These are phyloP conservation scores for Melanostoma mellinum DNA, from an alignment of 2,888 invertebrate genomes.

Conservation along the genomic window DNA sequence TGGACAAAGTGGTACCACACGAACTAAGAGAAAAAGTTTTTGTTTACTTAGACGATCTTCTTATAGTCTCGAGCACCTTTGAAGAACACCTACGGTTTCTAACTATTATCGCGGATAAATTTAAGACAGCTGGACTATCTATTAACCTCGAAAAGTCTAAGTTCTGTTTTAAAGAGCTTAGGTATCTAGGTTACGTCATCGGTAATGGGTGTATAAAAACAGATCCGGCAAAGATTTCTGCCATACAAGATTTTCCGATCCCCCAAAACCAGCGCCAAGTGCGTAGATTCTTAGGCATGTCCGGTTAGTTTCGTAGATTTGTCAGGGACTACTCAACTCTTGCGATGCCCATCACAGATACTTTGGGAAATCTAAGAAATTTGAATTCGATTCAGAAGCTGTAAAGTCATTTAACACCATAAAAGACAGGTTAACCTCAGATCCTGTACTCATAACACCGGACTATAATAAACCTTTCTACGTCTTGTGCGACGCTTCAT, in stretches of 20 bases:
- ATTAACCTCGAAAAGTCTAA: slow-evolving; percentile 30
- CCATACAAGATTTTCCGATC: background rate
- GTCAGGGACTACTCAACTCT: slow-evolving; percentile 53
- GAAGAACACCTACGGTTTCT: slow-evolving; percentile 28
- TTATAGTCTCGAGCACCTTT: slow-evolving; percentile 46
- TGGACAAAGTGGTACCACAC: too few relatives aligned
- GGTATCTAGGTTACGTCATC: slow-evolving; percentile 1
- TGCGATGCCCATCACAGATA: slow-evolving; percentile 35
- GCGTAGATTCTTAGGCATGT: slow-evolving; percentile 65
- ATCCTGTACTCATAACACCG: too few relatives aligned
- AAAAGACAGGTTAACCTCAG: too few relatives aligned
- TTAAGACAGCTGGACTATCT: slow-evolving; percentile 20
- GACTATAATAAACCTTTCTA: too few relatives aligned
- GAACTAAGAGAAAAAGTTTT: slow-evolving; percentile 35
- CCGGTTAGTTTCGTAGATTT: slow-evolving; percentile 69
- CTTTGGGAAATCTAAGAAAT: background rate
- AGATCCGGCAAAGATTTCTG: slow-evolving; percentile 21
- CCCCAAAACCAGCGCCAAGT: slow-evolving; percentile 55
- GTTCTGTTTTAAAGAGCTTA: background rate
- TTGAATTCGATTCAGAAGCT: background rate
- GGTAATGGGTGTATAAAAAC: slow-evolving; percentile 34
- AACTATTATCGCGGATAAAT: slow-evolving; percentile 23
- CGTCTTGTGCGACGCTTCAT: too few relatives aligned
- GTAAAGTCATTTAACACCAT: too few relatives aligned
- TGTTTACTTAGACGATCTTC: slow-evolving; percentile 58